phyloP scores from a whole-genome alignment of 53 echinoderm and acorn worm species.

The Echinometra lucunter region DNA sequence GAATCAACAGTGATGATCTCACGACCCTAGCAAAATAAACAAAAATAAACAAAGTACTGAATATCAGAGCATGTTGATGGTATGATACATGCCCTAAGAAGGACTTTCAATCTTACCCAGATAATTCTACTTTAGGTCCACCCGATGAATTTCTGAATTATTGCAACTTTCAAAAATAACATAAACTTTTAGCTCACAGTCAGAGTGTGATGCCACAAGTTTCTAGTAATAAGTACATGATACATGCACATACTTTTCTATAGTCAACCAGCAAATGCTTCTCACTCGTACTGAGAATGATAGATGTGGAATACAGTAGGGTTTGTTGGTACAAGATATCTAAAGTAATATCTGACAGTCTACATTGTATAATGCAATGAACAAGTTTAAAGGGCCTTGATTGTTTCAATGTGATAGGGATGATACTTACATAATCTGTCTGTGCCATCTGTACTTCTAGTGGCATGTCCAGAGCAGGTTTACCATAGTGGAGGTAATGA shows the following conservation, averaged over 20 bases:
- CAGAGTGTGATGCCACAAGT: too few relatives aligned
- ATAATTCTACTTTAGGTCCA: background rate
- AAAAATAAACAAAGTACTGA: background rate
- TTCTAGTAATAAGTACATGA: too few relatives aligned
- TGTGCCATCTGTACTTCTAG: slow-evolving; percentile 92
- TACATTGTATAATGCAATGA: background rate
- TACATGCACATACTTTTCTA: too few relatives aligned
- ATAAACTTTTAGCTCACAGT: too few relatives aligned
- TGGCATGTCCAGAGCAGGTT: slow-evolving; percentile 84
- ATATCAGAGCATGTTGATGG: background rate
- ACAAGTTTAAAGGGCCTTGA: background rate
- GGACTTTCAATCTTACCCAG: background rate
- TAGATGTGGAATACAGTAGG: too few relatives aligned
- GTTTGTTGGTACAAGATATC: background rate
- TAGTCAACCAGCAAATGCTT: too few relatives aligned
- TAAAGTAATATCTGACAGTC: background rate
- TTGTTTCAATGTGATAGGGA: background rate
- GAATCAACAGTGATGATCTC: slow-evolving; percentile 81
- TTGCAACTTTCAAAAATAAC: too few relatives aligned
- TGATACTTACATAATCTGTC: slow-evolving; percentile 88
- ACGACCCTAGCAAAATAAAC: slow-evolving; percentile 72
- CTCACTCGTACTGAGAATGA: too few relatives aligned
- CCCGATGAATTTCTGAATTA: background rate
- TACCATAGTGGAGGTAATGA: slow-evolving; percentile 92
- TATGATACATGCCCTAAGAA: background rate